These are phyloP conservation scores for Melipona quadrifasciata DNA, from an alignment of 1,140 invertebrate genomes.

Conservation along the genomic window DNA sequence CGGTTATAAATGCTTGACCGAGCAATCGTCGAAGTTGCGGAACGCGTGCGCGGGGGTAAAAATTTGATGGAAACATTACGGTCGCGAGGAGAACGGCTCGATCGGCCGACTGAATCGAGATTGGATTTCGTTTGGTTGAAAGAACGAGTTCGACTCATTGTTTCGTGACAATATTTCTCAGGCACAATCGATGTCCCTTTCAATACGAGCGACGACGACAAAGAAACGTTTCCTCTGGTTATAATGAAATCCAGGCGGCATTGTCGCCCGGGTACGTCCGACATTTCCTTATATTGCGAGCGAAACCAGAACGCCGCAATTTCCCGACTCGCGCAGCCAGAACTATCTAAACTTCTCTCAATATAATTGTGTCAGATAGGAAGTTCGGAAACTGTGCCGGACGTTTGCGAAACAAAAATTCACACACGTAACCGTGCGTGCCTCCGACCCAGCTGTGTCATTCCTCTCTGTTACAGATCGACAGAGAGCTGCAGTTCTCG, in stretches of 20 bases:
- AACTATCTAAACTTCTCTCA: constrained; percentile 49
- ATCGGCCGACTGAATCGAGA: not conserved
- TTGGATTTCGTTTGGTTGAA: not conserved
- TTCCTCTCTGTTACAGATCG: not conserved
- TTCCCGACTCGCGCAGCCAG: constrained; percentile 25
- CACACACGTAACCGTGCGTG: constrained; percentile 24
- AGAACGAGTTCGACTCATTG: not conserved
- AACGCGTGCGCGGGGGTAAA: not conserved
- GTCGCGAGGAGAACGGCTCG: not conserved
- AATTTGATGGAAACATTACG: not conserved
- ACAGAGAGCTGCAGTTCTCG: not conserved
- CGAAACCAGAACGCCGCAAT: constrained; percentile 46
- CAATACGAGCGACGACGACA: constrained; percentile 4
- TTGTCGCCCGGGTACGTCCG: constrained; percentile 22
- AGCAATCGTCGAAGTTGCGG: not conserved
- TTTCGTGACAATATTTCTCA: not conserved
- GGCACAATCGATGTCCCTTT: not conserved
- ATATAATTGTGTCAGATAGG: constrained; percentile 52
- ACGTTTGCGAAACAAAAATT: constrained; percentile 44
- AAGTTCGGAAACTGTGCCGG: constrained; percentile 46
- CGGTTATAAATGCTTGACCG: not conserved
- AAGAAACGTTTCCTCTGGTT: constrained; percentile 19
- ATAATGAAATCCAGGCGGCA: constrained; percentile 9
- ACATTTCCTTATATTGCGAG: constrained; percentile 47
- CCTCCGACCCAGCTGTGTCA: not conserved